Percentiles rank a stretch among this genome's conserved stretches.
Evolutionary conservation across 2,888 invertebrate species (phyloP).

Genomic region (Hypercompe scribonia): DNA sequence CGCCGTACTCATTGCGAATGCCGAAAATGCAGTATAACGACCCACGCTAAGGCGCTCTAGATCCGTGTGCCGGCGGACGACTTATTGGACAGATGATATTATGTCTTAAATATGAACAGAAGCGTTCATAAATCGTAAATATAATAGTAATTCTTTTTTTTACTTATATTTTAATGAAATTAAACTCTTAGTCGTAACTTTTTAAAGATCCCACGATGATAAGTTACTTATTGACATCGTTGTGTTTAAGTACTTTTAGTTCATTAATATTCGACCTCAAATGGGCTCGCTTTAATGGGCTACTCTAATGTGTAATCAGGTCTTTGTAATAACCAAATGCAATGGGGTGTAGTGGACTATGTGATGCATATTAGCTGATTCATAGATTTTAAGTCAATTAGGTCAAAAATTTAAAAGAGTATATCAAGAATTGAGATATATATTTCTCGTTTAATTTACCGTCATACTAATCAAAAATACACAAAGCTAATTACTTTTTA

Average conservation of each 20-base stretch:
- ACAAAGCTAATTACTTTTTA: not conserved
- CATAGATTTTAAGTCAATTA: not conserved
- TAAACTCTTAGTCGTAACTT: no score
- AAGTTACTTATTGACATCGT: no score
- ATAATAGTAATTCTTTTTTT: not conserved
- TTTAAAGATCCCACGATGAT: no score
- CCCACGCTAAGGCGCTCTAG: no score
- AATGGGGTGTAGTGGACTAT: not conserved
- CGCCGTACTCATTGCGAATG: no score
- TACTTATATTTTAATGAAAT: no score
- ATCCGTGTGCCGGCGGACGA: no score
- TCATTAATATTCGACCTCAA: no score
- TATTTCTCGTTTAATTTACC: not conserved
- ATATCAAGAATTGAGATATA: not conserved
- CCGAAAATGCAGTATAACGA: no score
- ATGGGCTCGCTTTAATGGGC: not conserved
- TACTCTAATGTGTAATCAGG: constrained; percentile 9
- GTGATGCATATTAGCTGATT: not conserved
- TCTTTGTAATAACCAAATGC: not conserved
- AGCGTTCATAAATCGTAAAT: not conserved
- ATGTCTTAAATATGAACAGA: not conserved
- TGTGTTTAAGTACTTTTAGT: no score
- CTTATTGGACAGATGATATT: no score
- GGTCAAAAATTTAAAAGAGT: not conserved
- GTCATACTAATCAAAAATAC: not conserved